These are phyloP conservation scores for Anomalospiza imberbis DNA, from an alignment of 2,797 vertebrate species.

Conservation along the genomic window DNA sequence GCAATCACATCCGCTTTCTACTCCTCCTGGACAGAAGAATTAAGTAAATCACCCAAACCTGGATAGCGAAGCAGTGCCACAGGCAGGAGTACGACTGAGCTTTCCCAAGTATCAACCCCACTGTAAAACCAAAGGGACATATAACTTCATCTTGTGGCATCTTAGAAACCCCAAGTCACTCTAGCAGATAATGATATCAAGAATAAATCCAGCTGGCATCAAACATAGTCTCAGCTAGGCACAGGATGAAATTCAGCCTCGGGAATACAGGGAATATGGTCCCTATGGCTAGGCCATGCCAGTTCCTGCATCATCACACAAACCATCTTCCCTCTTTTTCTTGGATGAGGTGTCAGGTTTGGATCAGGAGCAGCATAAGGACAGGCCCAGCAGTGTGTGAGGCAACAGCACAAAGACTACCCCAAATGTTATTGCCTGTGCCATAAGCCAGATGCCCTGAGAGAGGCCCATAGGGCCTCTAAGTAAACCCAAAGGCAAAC, in stretches of 20 bases:
- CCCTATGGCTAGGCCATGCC: not conserved
- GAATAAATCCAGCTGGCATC: not conserved
- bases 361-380: not conserved
- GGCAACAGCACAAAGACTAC: not conserved
- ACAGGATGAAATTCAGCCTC: not conserved
- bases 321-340: not conserved
- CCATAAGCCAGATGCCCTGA: not conserved
- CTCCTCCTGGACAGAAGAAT: not conserved
- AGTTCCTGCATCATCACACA: not conserved
- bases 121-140: not conserved
- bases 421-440: not conserved
- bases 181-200: not conserved
- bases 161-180: not conserved
- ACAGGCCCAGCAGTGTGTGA: not conserved
- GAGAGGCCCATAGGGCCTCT: accelerated
- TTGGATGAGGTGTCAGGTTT: not conserved
- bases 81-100: not conserved
- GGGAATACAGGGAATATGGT: accelerated
- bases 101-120: not conserved
- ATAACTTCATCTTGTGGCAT: accelerated
- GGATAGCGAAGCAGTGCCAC: not conserved
- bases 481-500: not conserved
- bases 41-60: not conserved
- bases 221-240: not conserved
- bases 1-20: not conserved